phyloP scores from a whole-genome alignment of 1,140 invertebrate genomes.

The Drosophila pachea region DNA sequence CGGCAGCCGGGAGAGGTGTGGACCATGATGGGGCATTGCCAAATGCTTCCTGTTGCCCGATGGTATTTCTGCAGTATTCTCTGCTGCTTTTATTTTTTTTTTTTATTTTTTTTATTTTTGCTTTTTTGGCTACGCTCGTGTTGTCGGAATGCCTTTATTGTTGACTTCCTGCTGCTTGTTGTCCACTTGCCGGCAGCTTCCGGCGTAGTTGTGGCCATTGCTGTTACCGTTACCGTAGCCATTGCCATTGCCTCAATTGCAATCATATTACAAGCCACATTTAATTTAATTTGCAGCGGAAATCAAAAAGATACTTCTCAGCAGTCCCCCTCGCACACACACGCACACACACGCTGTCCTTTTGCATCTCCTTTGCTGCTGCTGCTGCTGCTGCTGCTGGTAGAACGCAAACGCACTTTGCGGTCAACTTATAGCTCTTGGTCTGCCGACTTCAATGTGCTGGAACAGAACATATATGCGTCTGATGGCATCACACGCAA shows the following conservation, averaged over 20 bases:
- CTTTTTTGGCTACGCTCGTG: slow-evolving; percentile 2
- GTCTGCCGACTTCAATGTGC: slow-evolving; percentile 47
- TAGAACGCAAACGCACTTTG: slow-evolving; percentile 21
- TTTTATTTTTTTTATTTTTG: no score
- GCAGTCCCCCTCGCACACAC: background rate
- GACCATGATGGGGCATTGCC: background rate
- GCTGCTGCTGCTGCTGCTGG: slow-evolving; percentile 9
- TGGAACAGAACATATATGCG: slow-evolving; percentile 42
- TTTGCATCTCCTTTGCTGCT: slow-evolving; percentile 18
- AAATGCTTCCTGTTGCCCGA: slow-evolving; percentile 62
- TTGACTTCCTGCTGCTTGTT: slow-evolving; percentile 64
- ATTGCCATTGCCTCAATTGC: slow-evolving; percentile 50
- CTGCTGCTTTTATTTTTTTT: background rate
- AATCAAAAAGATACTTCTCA: slow-evolving; percentile 57
- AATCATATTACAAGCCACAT: slow-evolving; percentile 74
- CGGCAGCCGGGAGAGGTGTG: no score
- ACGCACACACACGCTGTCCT: background rate
- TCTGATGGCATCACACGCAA: slow-evolving; percentile 4
- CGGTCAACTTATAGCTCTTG: slow-evolving; percentile 38
- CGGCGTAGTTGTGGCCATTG: slow-evolving; percentile 16
- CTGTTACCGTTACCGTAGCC: background rate
- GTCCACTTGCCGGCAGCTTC: slow-evolving; percentile 52
- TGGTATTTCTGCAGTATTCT: slow-evolving; percentile 20
- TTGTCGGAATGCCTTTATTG: slow-evolving; percentile 58
- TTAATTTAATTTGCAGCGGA: slow-evolving; percentile 73